Percentiles rank a stretch among this genome's conserved stretches.
Evolutionary conservation across 1,140 invertebrate species (phyloP).

Genomic region (Ditylenchus dipsaci): DNA sequence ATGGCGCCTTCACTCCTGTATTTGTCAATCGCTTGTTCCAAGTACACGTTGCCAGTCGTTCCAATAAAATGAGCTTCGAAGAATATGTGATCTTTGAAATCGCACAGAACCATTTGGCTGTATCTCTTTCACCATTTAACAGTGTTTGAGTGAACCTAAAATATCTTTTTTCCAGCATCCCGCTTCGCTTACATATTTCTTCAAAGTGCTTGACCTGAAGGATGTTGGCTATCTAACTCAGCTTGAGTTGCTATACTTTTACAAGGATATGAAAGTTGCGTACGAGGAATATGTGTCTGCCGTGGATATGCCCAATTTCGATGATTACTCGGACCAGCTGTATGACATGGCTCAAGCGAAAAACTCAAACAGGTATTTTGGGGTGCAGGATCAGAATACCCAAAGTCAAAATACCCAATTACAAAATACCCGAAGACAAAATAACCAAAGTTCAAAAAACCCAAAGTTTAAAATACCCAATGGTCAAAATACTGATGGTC

Average conservation of each 20-base stretch:
- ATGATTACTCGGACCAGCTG: constrained; percentile 17
- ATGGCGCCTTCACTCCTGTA: constrained; percentile 17
- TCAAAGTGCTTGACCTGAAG: constrained; percentile 31
- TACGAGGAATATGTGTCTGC: constrained; percentile 2
- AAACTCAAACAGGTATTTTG: constrained; percentile 7
- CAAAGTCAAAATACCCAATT: too few species aligned
- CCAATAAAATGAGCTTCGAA: constrained; percentile 24
- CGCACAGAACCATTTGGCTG: constrained; percentile 30
- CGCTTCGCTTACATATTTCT: constrained; percentile 24
- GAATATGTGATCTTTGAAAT: constrained; percentile 28
- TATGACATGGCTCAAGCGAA: constrained; percentile 21
- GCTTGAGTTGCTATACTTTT: constrained; percentile 31
- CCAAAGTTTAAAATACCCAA: too few species aligned
- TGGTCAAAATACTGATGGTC: too few species aligned
- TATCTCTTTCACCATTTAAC: constrained; percentile 7
- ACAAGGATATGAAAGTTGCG: constrained; percentile 11
- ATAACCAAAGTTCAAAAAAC: too few species aligned
- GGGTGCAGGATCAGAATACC: too few species aligned
- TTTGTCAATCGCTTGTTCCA: constrained; percentile 31
- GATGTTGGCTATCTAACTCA: constrained; percentile 24
- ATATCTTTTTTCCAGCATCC: constrained; percentile 27
- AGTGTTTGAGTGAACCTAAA: not conserved
- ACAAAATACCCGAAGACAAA: too few species aligned
- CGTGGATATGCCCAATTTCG: constrained; percentile 15
- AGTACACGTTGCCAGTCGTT: constrained; percentile 21